Evolutionary conservation across 2,888 invertebrate species (phyloP).

Genomic region (Cremastobaeus sp.): DNA sequence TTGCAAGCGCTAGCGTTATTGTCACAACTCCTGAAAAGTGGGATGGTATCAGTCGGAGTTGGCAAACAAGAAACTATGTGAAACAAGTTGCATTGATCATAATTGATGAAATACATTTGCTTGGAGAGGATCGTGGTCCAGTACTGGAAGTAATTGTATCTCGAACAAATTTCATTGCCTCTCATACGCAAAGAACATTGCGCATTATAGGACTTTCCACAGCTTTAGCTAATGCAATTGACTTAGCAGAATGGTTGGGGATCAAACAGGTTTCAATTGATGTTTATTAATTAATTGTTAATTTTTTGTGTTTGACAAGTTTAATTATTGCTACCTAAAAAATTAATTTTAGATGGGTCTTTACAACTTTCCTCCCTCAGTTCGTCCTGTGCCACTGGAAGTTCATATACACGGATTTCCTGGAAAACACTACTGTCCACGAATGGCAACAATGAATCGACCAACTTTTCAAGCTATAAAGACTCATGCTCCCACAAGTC

Average conservation of each 20-base stretch:
- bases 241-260: conserved; percentile 97
- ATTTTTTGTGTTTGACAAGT: no score
- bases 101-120: conserved; percentile 98
- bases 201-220: conserved; percentile 97
- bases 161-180: conserved; percentile 96
- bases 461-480: conserved; percentile 97
- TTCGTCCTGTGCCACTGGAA: conserved; percentile 97
- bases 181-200: conserved; percentile 89
- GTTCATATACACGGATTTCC: conserved; percentile 97
- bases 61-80: conserved; percentile 98
- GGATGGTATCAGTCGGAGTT: conserved; percentile 99
- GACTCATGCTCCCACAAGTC: conserved; percentile 94
- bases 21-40: conserved; percentile 99
- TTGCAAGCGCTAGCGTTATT: conserved; percentile 92
- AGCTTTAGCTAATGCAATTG: conserved; percentile 97
- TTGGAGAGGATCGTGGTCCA: conserved; percentile 93
- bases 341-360: conserved; percentile 84
- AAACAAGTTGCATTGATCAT: conserved; percentile 93
- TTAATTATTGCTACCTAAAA: no score
- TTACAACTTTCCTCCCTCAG: conserved; percentile 98
- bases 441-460: conserved; percentile 99
- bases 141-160: conserved; percentile 98
- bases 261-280: conserved; percentile 81
- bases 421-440: conserved; percentile 98
- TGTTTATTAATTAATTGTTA: neutral